Evolutionary conservation across 2,113 vertebrate genomes (phyloP), one percentile per base, ranked within the genome.

Genomic region (Probosciger aterrimus): DNA sequence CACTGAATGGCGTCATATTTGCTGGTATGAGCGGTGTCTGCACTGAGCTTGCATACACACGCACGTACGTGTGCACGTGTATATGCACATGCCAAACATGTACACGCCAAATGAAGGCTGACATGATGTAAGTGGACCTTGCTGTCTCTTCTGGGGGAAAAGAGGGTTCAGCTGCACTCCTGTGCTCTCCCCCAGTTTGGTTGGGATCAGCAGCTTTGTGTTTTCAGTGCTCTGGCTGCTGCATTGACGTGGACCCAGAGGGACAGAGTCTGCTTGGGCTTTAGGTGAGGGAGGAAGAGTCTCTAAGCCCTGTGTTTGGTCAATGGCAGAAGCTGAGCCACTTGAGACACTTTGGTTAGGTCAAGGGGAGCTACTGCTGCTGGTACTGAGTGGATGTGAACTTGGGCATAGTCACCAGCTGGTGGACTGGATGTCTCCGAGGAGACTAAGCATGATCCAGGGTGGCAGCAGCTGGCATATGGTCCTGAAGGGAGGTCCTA

Each of bases 1-100:
- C 1, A 0, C 20, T 33, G 30, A 44, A 37, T 60, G 44, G 19
- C 1, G 0, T 57, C 37, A 41, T 3, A 7, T 59, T 64, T 69
- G 33, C 43, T 64, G 55, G 39, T 57, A 33, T 18, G n/a, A 50
- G 41, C 14, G 13, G 44, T 76, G 81, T 37, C 37, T 27, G 14
- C 52, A 8, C 33, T 23, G 52, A 41, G 52, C 35, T n/a, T 43
- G 22, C 41, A 10, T 9, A 10, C n/a, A 35, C 19, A 9, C 4
- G 4, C 33, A 63, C 1, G 1, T 25, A 44, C 24, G 4, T 3
- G 7, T 64, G 69, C 33, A 9, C 37, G 17, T 59, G 57, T n/a
- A 20, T 59, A 59, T n/a, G 57, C 24, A 35, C 22, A 24, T 59
- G 57, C 57, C 57, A 35, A 50, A 50, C 49, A 50, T 27, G 49